Base-by-base conservation (phyloP, 37 sponge, comb jelly and placozoan genomes). In the Cliona cf. orientalis region DNA sequence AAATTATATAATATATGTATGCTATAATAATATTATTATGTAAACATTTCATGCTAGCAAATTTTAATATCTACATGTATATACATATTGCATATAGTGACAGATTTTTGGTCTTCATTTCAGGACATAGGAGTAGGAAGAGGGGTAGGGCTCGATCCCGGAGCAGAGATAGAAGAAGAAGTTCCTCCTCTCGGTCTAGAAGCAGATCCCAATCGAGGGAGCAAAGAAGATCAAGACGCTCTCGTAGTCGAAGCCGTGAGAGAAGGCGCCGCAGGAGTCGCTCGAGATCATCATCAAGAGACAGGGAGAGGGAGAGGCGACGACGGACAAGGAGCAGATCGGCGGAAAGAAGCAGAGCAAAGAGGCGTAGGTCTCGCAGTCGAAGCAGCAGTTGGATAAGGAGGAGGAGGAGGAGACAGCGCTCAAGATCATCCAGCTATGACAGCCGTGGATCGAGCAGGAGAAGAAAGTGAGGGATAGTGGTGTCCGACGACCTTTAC, bases 191-290 rank as follows among this genome's bases (percentile, higher is more conserved):
- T n/a, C n/a, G 43, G 25, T 75, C 76, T 19, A 58, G 76, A 56
- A 75, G 76, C 28, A 33, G 74, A 14, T 73, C 74, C 22, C 2
- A 22, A 11, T 53, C 29, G 17, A 73, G 56, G 56, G 14, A 17
- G 55, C 11, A 11, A 19, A 49, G 55, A 11, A 49, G 55, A 49
- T 19, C 11, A 49, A 73, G 74, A 19, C 71, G 21, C 25, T 75
- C 76, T 22, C 26, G 60, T 34, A 75, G 42, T 35, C 39, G 42
- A 1, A 59, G 60, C 1, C 34, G 38, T 31, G 71, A 70, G 3
- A 70, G 74, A 53, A 73, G 74, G 22, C 56, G n/a, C n/a, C 21
- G 70, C 23, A 69, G 74, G 36, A 49, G 55, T 49, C 63, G 26
- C 22, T 61, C 63, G 28, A 61, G 63, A n/a, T n/a, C n/a, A n/a